Evolutionary conservation across 2,888 invertebrate species (phyloP), one percentile per base, ranked within the genome.

Genomic region (Toxonevra muliebris): DNA sequence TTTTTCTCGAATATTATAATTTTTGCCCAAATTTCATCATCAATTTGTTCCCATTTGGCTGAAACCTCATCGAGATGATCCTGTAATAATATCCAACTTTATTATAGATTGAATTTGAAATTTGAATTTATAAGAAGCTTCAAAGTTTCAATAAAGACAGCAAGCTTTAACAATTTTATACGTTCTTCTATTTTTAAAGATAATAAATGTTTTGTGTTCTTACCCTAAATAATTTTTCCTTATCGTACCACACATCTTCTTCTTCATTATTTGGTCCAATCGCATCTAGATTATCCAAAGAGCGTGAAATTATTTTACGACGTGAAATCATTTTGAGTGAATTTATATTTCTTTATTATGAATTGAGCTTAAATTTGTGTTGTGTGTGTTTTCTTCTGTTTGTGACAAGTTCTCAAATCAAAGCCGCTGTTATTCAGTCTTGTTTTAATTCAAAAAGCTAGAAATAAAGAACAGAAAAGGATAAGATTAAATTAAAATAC

Each of bases 11-110:
- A 92, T 71, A 97, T 96, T 82, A 98, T 95, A 73, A 98, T 93
- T 88, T 98, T 98, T 71, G 97, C 97, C 98, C 98, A 98, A 78
- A 97, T 97, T 87, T 97, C 97, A 83, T 97, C 97, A 83, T 98
- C 97, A 77, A 98, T 95, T 87, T 95, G 94, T 77, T 94, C 94
- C 94, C 97, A 96, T 87, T 97, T 97, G 85, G 94, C 93, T 79
- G 97, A 87, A 61, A 97, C 96, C 88, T 97, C 97, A 84, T 95
- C 94, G 85, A 97, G 94, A 87, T 97, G 97, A 87, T 97, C 97
- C 96, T 97, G 88, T 68, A 54, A 48, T 48, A 13, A 15, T n/a
- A 48, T n/a, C 1, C 45, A 48, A 48, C 7, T 48, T 8, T 11
- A 48, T 15, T n/a, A 48, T 48, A 10, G 11, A 7, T 5, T 10